A percentile compares a stretch with the other conserved stretches of the same genome.
phyloP scores from a whole-genome alignment of 1,140 invertebrate genomes.

The Pachypsylla venusta region DNA sequence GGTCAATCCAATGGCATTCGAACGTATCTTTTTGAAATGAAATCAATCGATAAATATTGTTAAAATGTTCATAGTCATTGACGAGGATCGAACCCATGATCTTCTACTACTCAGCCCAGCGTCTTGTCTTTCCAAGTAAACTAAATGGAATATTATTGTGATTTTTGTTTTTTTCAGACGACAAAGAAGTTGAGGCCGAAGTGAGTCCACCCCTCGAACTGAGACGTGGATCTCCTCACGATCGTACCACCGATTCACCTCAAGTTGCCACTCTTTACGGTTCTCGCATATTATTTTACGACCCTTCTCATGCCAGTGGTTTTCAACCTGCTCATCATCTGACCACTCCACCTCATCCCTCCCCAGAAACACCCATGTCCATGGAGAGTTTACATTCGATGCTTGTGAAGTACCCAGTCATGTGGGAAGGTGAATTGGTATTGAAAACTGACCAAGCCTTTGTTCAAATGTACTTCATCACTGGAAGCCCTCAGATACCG shows the following conservation, averaged over 20 bases:
- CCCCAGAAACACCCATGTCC: conserved; percentile 43
- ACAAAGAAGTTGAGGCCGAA: neutral
- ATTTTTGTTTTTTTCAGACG: too few relatives aligned
- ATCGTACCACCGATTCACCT: conserved; percentile 58
- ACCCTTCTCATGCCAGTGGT: conserved; percentile 40
- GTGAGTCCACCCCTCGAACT: neutral
- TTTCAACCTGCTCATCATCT: conserved; percentile 33
- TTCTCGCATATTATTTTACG: conserved; percentile 28
- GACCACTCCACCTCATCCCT: conserved; percentile 51
- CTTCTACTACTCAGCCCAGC: too few relatives aligned
- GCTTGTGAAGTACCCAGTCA: conserved; percentile 69
- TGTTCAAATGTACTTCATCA: conserved; percentile 96
- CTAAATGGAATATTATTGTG: too few relatives aligned
- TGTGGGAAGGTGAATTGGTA: conserved; percentile 91
- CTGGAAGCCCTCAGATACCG: conserved; percentile 77
- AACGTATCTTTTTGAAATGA: too few relatives aligned
- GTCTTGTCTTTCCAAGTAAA: too few relatives aligned
- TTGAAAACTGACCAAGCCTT: conserved; percentile 91
- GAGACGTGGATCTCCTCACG: conserved; percentile 43
- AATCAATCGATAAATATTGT: too few relatives aligned
- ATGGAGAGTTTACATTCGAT: neutral
- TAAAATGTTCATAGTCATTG: too few relatives aligned
- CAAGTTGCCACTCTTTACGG: conserved; percentile 51
- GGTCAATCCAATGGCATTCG: too few relatives aligned
- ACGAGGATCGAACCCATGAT: too few relatives aligned